phyloP scores from a whole-genome alignment of 2,797 vertebrate genomes.

The Margarornis squamiger region DNA sequence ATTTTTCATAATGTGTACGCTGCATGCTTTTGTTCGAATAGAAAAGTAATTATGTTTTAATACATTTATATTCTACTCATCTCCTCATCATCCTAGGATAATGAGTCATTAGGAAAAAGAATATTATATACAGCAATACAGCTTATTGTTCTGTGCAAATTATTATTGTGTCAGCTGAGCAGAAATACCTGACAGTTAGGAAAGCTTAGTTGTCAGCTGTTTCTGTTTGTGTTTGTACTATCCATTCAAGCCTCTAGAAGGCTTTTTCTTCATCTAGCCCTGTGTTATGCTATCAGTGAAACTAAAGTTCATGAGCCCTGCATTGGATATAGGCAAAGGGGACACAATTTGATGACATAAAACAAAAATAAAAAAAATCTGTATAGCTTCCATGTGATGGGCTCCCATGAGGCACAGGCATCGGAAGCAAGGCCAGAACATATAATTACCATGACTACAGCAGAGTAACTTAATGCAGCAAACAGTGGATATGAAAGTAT shows the following conservation, averaged over 20 bases:
- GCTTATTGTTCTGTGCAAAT: slow-evolving; percentile 26
- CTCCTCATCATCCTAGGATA: slow-evolving; percentile 45
- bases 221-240: background rate
- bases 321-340: background rate
- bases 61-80: slow-evolving; percentile 57
- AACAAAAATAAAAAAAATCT: background rate
- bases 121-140: slow-evolving; percentile 54
- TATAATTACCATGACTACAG: background rate
- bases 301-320: background rate
- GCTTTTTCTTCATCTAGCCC: background rate
- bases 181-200: slow-evolving; percentile 1
- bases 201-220: slow-evolving; percentile 15
- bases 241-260: background rate
- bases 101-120: slow-evolving; percentile 64
- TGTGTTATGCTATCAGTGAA: background rate
- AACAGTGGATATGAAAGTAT: background rate
- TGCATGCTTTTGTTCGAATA: slow-evolving; percentile 47
- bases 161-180: slow-evolving; percentile 9
- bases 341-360: background rate
- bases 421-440: background rate
- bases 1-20: background rate
- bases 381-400: background rate
- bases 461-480: background rate
- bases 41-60: slow-evolving; percentile 69
- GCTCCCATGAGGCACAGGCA: background rate